Evolutionary conservation across 2,888 invertebrate genomes (phyloP).

Genomic region (Metellina segmentata): DNA sequence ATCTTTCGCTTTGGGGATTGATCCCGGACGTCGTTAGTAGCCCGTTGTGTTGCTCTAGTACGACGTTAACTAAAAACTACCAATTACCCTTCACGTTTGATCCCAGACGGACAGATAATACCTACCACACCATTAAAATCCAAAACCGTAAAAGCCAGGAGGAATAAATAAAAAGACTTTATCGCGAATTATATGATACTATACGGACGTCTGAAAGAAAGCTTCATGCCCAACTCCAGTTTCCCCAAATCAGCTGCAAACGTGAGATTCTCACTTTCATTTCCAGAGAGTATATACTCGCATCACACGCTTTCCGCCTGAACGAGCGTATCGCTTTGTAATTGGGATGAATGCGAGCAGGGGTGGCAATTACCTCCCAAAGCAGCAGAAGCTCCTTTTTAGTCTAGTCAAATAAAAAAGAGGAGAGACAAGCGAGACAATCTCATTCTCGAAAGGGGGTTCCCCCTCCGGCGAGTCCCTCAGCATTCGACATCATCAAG

Average conservation of each 20-base stretch:
- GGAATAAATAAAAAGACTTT: neutral
- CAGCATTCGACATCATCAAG: constrained; percentile 29
- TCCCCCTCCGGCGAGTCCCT: neutral
- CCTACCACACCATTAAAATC: too few relatives aligned
- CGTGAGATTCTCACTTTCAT: constrained; percentile 18
- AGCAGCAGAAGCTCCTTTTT: constrained; percentile 9
- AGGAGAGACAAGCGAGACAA: constrained; percentile 57
- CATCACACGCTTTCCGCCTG: neutral
- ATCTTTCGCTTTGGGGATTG: too few relatives aligned
- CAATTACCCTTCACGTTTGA: too few relatives aligned
- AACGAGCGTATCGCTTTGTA: neutral
- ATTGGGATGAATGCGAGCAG: neutral
- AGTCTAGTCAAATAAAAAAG: neutral
- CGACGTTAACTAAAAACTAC: too few relatives aligned
- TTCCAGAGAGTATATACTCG: neutral
- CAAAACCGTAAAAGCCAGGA: too few relatives aligned
- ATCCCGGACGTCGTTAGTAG: too few relatives aligned
- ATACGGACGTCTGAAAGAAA: neutral
- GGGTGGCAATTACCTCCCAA: neutral
- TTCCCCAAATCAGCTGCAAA: neutral
- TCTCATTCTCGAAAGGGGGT: constrained; percentile 1
- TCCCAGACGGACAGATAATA: too few relatives aligned
- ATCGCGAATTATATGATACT: neutral
- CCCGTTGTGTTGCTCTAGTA: too few relatives aligned
- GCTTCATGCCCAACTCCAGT: too few relatives aligned